Percentiles rank a stretch among this genome's conserved stretches.
phyloP scores from a whole-genome alignment of 1,140 invertebrate genomes.

The Archegozetes longisetosus region DNA sequence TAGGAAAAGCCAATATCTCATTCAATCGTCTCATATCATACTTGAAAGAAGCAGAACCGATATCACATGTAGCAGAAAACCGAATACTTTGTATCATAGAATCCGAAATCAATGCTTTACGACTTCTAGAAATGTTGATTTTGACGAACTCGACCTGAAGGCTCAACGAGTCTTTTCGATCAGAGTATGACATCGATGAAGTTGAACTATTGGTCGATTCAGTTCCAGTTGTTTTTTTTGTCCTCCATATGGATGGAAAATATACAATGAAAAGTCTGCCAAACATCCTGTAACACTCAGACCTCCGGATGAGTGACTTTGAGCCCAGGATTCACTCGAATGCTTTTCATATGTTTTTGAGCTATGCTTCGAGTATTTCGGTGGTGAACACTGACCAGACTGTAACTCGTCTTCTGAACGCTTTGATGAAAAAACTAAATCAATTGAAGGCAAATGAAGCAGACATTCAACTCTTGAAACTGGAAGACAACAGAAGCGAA shows the following conservation, averaged over 20 bases:
- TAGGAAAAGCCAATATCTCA: slow-evolving; percentile 92
- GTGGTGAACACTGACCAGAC: background rate
- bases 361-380: background rate
- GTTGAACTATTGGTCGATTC: slow-evolving; percentile 7
- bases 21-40: slow-evolving; percentile 96
- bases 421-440: slow-evolving; percentile 81
- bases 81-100: slow-evolving; percentile 10
- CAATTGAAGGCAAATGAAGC: slow-evolving; percentile 82
- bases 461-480: slow-evolving; percentile 90
- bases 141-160: slow-evolving; percentile 95
- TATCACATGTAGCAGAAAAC: slow-evolving; percentile 68
- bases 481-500: slow-evolving; percentile 86
- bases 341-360: background rate
- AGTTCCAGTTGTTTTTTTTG: slow-evolving; percentile 51
- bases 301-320: slow-evolving; percentile 48
- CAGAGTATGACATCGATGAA: slow-evolving; percentile 57
- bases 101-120: slow-evolving; percentile 40
- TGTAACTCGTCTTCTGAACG: slow-evolving; percentile 48
- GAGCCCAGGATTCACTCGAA: background rate
- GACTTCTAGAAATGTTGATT: slow-evolving; percentile 73
- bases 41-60: slow-evolving; percentile 94
- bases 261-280: slow-evolving; percentile 90
- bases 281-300: slow-evolving; percentile 83
- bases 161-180: slow-evolving; percentile 84
- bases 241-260: slow-evolving; percentile 92